Conservation (phyloP, 2,888 invertebrate genomes). For the Clivina fossor region DNA sequence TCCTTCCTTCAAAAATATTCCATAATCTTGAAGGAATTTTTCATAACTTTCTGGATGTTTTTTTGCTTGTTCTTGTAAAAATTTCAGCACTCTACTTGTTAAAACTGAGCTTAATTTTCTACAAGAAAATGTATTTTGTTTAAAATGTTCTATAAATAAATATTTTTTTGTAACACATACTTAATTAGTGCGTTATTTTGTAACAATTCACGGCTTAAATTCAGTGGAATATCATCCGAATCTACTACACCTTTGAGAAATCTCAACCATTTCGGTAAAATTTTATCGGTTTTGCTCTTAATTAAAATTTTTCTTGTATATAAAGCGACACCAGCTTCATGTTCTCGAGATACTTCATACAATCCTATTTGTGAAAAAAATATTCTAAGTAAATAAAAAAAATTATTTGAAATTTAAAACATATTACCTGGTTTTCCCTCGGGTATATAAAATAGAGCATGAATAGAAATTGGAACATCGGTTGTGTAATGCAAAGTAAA, state of each 20-base stretch:
- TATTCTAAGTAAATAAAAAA: conserved; percentile 6
- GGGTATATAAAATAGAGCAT: conserved; percentile 90
- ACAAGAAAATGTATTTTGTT: conserved; percentile 21
- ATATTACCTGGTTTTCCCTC: conserved; percentile 73
- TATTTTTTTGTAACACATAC: conserved; percentile 55
- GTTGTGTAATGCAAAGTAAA: conserved; percentile 91
- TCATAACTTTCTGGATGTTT: conserved; percentile 82
- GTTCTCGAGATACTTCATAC: conserved; percentile 87
- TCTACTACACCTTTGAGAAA: conserved; percentile 98
- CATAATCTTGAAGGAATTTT: conserved; percentile 89
- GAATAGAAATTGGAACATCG: conserved; percentile 88
- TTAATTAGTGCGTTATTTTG: conserved; percentile 91
- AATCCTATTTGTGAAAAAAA: conserved; percentile 67
- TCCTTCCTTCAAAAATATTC: conserved; percentile 92
- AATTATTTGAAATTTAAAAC: conserved; percentile 22
- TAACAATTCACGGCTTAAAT: conserved; percentile 91
- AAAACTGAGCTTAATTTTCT: conserved; percentile 83
- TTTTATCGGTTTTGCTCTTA: conserved; percentile 85
- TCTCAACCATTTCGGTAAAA: conserved; percentile 92
- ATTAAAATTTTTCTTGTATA: conserved; percentile 93
- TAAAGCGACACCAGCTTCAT: conserved; percentile 81
- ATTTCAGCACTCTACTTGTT: conserved; percentile 80
- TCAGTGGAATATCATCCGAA: conserved; percentile 97
- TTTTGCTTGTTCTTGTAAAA: conserved; percentile 79
- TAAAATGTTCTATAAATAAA: too few species aligned